Conservation (phyloP, 2,888 invertebrate species). For the Drosophila pseudotalamancana region DNA sequence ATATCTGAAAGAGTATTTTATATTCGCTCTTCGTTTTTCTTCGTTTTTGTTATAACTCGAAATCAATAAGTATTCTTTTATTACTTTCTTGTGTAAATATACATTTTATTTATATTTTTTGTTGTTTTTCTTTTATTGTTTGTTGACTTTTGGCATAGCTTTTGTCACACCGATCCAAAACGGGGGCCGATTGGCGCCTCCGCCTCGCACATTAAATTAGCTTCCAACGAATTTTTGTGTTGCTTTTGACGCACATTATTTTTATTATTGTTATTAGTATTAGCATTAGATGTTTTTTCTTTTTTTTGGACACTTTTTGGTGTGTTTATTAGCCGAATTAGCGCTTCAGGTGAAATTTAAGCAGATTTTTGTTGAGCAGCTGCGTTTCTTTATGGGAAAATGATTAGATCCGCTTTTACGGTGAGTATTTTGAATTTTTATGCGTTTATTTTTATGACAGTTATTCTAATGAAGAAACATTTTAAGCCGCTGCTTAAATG, state of each 20-base stretch:
- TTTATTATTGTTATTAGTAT: conserved; percentile 27
- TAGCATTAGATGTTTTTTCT: conserved; percentile 8
- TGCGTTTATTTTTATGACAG: conserved; percentile 78
- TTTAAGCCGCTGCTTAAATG: conserved; percentile 73
- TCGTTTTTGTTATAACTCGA: background rate
- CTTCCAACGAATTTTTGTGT: conserved; percentile 54
- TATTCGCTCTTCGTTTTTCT: background rate
- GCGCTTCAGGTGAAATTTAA: conserved; percentile 78
- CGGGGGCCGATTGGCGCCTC: conserved; percentile 54
- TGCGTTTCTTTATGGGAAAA: conserved; percentile 71
- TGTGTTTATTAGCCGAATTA: conserved; percentile 76
- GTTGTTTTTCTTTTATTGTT: conserved; percentile 15
- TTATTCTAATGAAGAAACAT: conserved; percentile 78
- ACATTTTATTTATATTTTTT: conserved; percentile 16
- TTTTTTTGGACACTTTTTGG: conserved; percentile 14
- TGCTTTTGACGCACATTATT: conserved; percentile 37
- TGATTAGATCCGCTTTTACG: conserved; percentile 77
- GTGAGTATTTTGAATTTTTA: conserved; percentile 63
- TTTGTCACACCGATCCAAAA: conserved; percentile 15
- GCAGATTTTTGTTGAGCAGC: conserved; percentile 67
- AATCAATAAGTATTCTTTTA: conserved; percentile 37
- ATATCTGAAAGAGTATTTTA: background rate
- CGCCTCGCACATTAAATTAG: conserved; percentile 30
- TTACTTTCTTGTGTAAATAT: conserved; percentile 44
- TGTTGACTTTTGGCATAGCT: conserved; percentile 34